These are phyloP conservation scores for human (Homo sapiens) DNA, from an alignment of 2,113 vertebrate genomes.

Conservation along the genomic window GRCh38 chr2:235633501-235634000, in stretches of 20 bases:
- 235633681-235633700: neutral
- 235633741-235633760: neutral
- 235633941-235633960: neutral
- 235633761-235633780: neutral
- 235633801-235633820: neutral
- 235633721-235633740: neutral
- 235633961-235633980: neutral
- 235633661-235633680: neutral
- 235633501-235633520: too few species aligned
- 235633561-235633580: too few species aligned
- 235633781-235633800: neutral
- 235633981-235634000: accelerated
- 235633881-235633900: neutral
- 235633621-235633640: neutral
- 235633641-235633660: too few species aligned
- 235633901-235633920: neutral
- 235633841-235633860: neutral
- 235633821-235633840: neutral
- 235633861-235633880: neutral
- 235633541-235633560: too few species aligned
- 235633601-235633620: neutral
- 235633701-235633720: neutral
- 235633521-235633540: too few species aligned
- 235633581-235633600: too few species aligned
- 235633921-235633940: neutral